A percentile compares a stretch with the other conserved stretches of the same genome.
phyloP scores from a whole-genome alignment of 2,888 invertebrate species.

The Eulithis prunata region DNA sequence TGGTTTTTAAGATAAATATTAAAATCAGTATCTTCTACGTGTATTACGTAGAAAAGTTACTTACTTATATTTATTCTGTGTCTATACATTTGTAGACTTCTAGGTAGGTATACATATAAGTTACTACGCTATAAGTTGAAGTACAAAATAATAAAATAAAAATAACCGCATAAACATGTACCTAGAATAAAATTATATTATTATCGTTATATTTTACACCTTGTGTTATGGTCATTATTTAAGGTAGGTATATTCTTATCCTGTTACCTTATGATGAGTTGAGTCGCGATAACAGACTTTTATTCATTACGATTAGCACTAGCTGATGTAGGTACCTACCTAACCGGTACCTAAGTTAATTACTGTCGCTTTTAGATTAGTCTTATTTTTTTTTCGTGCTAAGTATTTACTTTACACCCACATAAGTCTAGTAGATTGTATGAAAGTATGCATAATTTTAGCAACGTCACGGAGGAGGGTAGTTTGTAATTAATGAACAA shows the following conservation, averaged over 20 bases:
- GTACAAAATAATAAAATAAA: not conserved
- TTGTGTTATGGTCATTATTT: not conserved
- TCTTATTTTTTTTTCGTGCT: no score
- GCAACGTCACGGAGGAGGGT: slow-evolving; percentile 37
- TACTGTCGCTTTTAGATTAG: not conserved
- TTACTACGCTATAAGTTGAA: no score
- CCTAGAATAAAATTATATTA: not conserved
- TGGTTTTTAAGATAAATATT: not conserved
- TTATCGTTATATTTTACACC: no score
- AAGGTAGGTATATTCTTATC: not conserved
- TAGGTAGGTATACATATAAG: no score
- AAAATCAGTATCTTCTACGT: no score
- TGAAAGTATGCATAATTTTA: slow-evolving; percentile 19
- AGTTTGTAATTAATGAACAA: slow-evolving; percentile 53
- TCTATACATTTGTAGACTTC: no score
- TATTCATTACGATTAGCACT: no score
- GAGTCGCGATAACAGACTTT: no score
- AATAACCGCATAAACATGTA: not conserved
- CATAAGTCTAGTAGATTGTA: not conserved
- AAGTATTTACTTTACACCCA: not conserved
- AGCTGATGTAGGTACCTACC: no score
- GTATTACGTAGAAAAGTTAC: no score
- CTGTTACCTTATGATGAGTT: not conserved
- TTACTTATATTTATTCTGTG: no score
- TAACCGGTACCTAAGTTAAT: no score